Evolutionary conservation across 2,113 vertebrate genomes (phyloP).

Genomic region (Pontoporia blainvillei): DNA sequence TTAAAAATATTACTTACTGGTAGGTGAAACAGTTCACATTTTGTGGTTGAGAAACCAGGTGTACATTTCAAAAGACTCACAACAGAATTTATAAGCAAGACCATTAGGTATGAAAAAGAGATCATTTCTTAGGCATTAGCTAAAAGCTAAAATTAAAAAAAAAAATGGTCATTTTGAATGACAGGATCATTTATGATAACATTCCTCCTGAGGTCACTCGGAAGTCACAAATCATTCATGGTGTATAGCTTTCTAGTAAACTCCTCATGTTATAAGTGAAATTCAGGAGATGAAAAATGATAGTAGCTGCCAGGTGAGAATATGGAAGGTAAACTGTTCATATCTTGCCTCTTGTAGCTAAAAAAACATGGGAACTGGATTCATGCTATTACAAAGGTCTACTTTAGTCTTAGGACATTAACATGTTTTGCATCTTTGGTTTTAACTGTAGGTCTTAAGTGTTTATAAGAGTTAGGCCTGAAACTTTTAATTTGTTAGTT

Average conservation of each 20-base stretch:
- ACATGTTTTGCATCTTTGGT: not conserved
- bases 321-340: not conserved
- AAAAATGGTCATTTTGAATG: constrained; percentile 54
- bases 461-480: not conserved
- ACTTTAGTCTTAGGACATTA: not conserved
- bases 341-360: not conserved
- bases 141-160: constrained; percentile 57
- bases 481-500: not conserved
- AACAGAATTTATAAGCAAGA: constrained; percentile 29
- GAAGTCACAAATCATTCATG: constrained; percentile 22
- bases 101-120: constrained; percentile 44
- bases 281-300: constrained; percentile 33
- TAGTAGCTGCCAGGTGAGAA: not conserved
- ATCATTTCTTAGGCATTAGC: constrained; percentile 31
- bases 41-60: constrained; percentile 32
- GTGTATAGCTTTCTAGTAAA: constrained; percentile 33
- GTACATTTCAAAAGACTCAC: constrained; percentile 36
- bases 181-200: constrained; percentile 48
- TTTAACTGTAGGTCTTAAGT: not conserved
- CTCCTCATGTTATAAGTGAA: constrained; percentile 3
- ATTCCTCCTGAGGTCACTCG: constrained; percentile 2
- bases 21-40: not conserved
- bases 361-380: not conserved
- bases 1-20: not conserved
- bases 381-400: not conserved